Evolutionary conservation across 2,113 vertebrate genomes (phyloP), one percentile per base, ranked within the genome.

Genomic region (Callospermophilus lateralis): DNA sequence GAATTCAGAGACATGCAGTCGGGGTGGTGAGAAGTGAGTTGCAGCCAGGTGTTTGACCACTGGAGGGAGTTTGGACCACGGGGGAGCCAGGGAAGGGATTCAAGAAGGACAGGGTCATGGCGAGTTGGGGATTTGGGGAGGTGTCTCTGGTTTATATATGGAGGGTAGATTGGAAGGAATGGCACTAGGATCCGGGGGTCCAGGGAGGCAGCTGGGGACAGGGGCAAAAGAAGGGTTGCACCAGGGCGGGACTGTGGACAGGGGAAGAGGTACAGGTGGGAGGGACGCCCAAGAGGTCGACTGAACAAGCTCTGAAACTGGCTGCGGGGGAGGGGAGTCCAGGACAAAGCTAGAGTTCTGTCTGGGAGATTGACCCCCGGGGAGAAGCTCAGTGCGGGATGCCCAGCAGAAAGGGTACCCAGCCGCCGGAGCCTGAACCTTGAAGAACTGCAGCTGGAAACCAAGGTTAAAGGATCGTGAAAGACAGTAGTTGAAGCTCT

Each of bases 401-500:
- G 42, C 70, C 61, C 22, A 79, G 76, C 32, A 37, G 11, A 39
- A 78, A 61, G 70, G 26, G 11, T 45, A 32, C 55, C 3, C 74
- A 77, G 61, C 74, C 37, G 7, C 15, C 20, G 28, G 28, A 51
- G 28, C 32, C 70, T 65, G 37, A 45, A 68, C n/a, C 22, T 88
- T 84, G 72, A 96, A n/a, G 79, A 61, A 51, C 26, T 74, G 83
- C 67, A 19, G 20, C 80, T 53, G 77, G 61, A 92, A 67, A 90
- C 42, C 51, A 92, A 78, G 51, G 63, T 94, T 74, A 81, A 86
- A 91, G 53, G 48, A 72, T 96, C 7, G 28, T 51, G 89, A 28
- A 72, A 90, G 76, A 90, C 89, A 68, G 53, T 79, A 28, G 68
- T 53, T 45, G 42, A 90, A 90, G 84, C n/a, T 88, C 34, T 90